Evolutionary conservation across 2,888 invertebrate species (phyloP), one percentile per base, ranked within the genome.

Genomic region (Drosophila yooni): DNA sequence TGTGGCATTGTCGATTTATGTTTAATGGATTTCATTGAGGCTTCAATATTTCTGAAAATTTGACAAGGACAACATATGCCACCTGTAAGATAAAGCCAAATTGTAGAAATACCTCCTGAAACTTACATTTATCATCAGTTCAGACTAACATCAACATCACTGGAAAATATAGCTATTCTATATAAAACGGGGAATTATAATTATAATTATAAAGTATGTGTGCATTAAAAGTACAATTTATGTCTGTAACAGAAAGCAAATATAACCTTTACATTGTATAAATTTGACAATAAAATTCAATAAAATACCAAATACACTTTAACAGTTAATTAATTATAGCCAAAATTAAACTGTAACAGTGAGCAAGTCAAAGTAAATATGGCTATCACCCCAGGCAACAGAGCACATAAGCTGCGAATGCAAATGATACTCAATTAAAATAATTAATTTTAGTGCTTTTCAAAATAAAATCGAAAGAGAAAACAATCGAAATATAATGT

Each of bases 281-380:
- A 43, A 15, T 46, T 13, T 7, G 15, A 46, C 7, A 6, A 25
- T 25, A 6, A 11, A 34, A 34, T 25, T 53, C 0, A n/a, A n/a
- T 52, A n/a, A n/a, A 31, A 18, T 5, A n/a, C 15, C 54, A 36
- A 18, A 15, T 25, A 6, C 8, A 33, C 8, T 31, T 46, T 10
- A 29, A 59, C 50, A 74, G 46, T 57, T 74, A 78, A 78, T 76
- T 69, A 64, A 78, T 76, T 69, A 64, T 50, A 31, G 57, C 43
- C 46, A 63, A 63, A 73, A 40, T 46, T 25, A 15, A 36, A 48
- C n/a, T 52, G 43, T 34, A 21, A 43, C 29, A 48, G n/a, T 43
- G 38, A 74, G 43, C 21, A 51, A 29, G 34, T 21, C 13, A 31
- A 65, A 31, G 46, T 50, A 13, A 58, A 29, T 50, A 40, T 25